These are phyloP conservation scores for Galago senegalensis DNA, from an alignment of 2,797 vertebrate genomes.

Conservation along the genomic window DNA sequence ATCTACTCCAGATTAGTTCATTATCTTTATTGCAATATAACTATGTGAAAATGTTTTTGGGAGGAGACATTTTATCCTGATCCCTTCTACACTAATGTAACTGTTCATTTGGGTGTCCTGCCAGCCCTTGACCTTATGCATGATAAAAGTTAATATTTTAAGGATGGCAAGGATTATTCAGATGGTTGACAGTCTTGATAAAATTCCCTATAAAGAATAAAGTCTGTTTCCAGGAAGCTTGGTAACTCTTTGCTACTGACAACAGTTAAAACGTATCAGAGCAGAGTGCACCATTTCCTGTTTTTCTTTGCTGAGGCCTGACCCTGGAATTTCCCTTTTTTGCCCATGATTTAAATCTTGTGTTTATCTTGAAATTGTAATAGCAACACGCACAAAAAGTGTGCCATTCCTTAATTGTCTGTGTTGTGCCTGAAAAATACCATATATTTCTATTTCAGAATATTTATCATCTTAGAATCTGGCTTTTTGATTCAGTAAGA, in stretches of 20 bases:
- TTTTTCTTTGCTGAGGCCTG: constrained; percentile 36
- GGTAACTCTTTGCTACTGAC: background rate
- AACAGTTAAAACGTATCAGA: background rate
- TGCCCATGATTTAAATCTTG: background rate
- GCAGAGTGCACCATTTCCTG: constrained; percentile 41
- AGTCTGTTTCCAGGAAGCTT: constrained; percentile 50
- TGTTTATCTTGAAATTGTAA: background rate
- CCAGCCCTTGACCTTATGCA: background rate
- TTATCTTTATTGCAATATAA: background rate
- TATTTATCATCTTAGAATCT: background rate
- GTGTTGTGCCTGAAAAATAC: background rate
- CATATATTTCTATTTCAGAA: background rate
- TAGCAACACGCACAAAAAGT: background rate
- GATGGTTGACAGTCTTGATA: background rate
- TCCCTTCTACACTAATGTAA: rapidly evolving
- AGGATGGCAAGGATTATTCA: constrained; percentile 16
- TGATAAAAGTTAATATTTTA: constrained; percentile 33
- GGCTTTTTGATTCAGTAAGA: background rate
- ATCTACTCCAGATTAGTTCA: background rate
- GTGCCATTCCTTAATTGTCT: background rate
- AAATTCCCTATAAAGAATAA: background rate
- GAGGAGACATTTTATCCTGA: background rate
- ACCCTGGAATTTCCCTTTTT: constrained; percentile 67
- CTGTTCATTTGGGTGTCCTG: background rate
- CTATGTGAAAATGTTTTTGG: background rate